phyloP scores from a whole-genome alignment of 2,888 invertebrate genomes.

The Phasia obesa region DNA sequence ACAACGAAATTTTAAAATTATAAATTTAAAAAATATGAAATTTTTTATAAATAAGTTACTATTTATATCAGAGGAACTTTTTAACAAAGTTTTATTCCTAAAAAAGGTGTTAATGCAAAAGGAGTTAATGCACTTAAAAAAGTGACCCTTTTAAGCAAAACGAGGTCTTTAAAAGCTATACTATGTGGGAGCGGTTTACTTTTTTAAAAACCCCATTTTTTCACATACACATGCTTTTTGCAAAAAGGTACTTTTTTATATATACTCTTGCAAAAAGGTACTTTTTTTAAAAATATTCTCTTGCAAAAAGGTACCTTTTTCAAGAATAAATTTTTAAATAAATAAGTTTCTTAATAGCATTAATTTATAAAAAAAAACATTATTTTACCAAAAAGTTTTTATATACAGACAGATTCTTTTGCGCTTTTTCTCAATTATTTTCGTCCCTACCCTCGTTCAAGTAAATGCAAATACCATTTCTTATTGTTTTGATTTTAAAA shows the following conservation, averaged over 20 bases:
- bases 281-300: neutral
- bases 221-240: neutral
- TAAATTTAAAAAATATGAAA: too few species aligned
- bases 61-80: too few species aligned
- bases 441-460: neutral
- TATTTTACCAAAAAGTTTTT: too few species aligned
- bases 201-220: neutral
- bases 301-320: neutral
- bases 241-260: neutral
- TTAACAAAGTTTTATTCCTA: neutral
- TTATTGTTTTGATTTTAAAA: constrained; percentile 49
- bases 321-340: neutral
- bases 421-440: too few species aligned
- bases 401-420: too few species aligned
- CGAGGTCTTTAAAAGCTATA: too few species aligned
- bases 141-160: too few species aligned
- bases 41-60: too few species aligned
- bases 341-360: neutral
- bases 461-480: constrained; percentile 1
- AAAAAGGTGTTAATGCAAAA: too few species aligned
- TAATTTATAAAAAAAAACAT: too few species aligned
- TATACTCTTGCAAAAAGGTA: neutral
- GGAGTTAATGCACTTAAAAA: too few species aligned
- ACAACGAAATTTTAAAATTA: too few species aligned
- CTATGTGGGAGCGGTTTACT: neutral